Evolutionary conservation across 2,113 vertebrate species (phyloP).

Genomic region (Vireo altiloquus): DNA sequence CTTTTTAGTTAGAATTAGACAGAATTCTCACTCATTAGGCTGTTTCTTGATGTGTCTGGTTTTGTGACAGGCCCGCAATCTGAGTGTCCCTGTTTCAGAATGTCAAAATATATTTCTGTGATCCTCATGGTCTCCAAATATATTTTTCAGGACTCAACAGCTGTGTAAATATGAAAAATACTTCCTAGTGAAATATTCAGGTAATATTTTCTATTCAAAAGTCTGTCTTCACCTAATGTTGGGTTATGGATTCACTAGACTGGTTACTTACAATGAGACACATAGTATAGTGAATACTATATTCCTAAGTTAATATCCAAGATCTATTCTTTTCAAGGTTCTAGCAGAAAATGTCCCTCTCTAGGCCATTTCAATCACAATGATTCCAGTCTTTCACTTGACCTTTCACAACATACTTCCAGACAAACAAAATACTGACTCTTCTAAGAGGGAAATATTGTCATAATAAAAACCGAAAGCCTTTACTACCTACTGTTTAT

Average conservation of each 20-base stretch:
- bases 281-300: background rate
- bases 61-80: background rate
- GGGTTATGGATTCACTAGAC: background rate
- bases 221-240: background rate
- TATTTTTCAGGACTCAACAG: background rate
- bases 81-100: background rate
- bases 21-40: background rate
- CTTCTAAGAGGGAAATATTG: background rate
- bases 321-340: background rate
- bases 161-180: background rate
- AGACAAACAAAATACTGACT: background rate
- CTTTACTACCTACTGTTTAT: background rate
- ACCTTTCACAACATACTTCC: background rate
- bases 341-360: background rate
- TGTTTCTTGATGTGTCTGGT: background rate
- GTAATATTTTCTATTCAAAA: background rate
- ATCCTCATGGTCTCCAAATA: background rate
- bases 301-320: background rate
- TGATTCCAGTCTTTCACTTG: background rate
- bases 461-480: background rate
- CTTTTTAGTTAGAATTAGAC: no score
- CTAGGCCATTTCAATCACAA: background rate
- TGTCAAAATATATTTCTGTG: background rate
- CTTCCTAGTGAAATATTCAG: background rate
- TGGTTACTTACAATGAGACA: background rate